Evolutionary conservation across 2,888 invertebrate species (phyloP).

Genomic region (Oxycera nigricornis): DNA sequence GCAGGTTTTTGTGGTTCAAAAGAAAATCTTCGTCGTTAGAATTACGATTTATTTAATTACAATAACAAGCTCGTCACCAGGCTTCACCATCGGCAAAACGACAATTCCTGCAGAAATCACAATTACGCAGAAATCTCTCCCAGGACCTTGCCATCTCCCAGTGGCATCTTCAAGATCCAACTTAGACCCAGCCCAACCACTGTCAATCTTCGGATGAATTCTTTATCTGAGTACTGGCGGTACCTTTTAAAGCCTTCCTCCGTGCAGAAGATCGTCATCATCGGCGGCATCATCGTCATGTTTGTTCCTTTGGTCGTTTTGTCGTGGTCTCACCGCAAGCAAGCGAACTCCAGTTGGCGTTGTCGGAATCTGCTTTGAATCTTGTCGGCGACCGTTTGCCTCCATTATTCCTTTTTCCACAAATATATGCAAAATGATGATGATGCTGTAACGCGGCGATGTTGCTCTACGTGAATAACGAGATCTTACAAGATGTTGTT

Average conservation of each 20-base stretch:
- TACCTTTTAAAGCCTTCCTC: constrained; percentile 26
- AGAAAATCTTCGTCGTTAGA: too few relatives aligned
- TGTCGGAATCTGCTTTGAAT: constrained; percentile 19
- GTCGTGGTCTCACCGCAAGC: not conserved
- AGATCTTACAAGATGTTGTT: constrained; percentile 31
- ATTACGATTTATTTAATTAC: not conserved
- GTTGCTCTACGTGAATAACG: constrained; percentile 24
- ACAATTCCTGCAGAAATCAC: not conserved
- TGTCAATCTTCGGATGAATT: constrained; percentile 29
- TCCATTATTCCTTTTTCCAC: constrained; percentile 11
- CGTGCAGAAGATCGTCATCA: constrained; percentile 16
- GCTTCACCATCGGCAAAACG: not conserved
- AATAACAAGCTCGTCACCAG: not conserved
- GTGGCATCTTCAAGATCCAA: not conserved
- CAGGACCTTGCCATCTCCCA: not conserved
- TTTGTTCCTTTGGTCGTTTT: not conserved
- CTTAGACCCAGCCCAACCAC: not conserved
- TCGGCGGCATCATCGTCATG: not conserved
- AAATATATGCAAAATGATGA: constrained; percentile 38
- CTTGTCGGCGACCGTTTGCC: constrained; percentile 16
- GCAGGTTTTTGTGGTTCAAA: too few relatives aligned
- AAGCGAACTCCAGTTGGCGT: not conserved
- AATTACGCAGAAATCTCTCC: not conserved
- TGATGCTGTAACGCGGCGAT: not conserved
- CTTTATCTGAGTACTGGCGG: constrained; percentile 30